These are phyloP conservation scores for Magallana angulata DNA, from an alignment of 1,140 invertebrate species.

Conservation along the genomic window DNA sequence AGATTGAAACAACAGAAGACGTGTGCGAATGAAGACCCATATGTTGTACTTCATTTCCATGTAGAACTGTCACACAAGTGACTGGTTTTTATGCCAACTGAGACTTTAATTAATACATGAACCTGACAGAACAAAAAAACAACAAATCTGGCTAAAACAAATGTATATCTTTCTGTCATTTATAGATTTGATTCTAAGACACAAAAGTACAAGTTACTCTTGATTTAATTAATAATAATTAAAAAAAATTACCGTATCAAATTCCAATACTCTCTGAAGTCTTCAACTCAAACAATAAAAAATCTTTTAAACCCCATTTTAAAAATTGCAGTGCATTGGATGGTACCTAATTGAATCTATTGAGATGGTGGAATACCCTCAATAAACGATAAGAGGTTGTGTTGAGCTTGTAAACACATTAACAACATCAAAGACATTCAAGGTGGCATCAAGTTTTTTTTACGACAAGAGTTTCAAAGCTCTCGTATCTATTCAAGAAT, in stretches of 20 bases:
- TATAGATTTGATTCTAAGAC: not conserved
- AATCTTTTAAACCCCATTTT: not conserved
- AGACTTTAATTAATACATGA: not conserved
- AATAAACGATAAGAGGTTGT: slow-evolving; percentile 3
- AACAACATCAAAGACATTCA: slow-evolving; percentile 17
- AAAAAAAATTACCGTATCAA: too few species aligned
- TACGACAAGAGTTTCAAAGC: not conserved
- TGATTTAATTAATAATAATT: not conserved
- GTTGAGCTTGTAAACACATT: slow-evolving; percentile 4
- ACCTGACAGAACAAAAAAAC: not conserved
- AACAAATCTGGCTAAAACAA: not conserved
- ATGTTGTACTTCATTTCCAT: slow-evolving; percentile 19
- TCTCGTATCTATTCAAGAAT: not conserved
- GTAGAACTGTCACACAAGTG: not conserved
- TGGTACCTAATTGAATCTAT: not conserved
- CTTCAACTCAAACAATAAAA: not conserved
- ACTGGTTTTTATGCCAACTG: slow-evolving; percentile 5
- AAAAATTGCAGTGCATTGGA: too few species aligned
- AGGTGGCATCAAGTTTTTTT: not conserved
- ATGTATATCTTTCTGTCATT: not conserved
- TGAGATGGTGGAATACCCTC: not conserved
- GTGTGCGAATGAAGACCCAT: not conserved
- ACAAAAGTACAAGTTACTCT: not conserved
- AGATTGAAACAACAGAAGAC: not conserved
- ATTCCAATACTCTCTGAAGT: not conserved